Percentiles rank a stretch among this genome's conserved stretches.
phyloP scores from a whole-genome alignment of 2,888 invertebrate species.

The Conus canariensis region DNA sequence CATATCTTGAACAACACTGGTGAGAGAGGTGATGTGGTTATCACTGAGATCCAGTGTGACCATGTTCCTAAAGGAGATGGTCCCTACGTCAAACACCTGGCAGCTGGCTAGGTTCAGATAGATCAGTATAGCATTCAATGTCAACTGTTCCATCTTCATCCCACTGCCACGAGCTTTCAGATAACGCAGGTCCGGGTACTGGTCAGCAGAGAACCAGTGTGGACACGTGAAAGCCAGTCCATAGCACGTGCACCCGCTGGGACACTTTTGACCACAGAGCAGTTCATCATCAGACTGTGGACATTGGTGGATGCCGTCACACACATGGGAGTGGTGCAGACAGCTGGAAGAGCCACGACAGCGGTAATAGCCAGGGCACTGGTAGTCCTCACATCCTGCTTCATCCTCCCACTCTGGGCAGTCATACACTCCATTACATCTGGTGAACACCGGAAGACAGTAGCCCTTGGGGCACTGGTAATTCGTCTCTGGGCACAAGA shows the following conservation, averaged over 20 bases:
- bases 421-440: conserved; percentile 26
- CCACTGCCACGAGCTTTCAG: conserved; percentile 17
- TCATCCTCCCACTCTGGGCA: conserved; percentile 14
- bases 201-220: background rate
- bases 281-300: conserved; percentile 45
- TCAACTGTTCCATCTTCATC: background rate
- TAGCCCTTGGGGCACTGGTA: background rate
- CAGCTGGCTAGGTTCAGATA: background rate
- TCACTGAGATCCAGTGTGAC: background rate
- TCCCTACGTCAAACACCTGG: background rate
- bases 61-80: background rate
- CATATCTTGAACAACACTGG: no score
- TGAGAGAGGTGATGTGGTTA: background rate
- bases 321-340: conserved; percentile 40
- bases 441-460: background rate
- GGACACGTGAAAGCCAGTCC: conserved; percentile 31
- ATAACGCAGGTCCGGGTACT: background rate
- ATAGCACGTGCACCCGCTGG: conserved; percentile 6
- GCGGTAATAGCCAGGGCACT: conserved; percentile 40
- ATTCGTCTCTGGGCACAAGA: background rate
- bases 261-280: conserved; percentile 30
- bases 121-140: background rate
- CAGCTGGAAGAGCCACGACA: conserved; percentile 38
- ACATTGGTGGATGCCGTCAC: conserved; percentile 48
- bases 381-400: conserved; percentile 15